A percentile compares a stretch with the other conserved stretches of the same genome.
phyloP scores from a whole-genome alignment of 2,113 vertebrate genomes.

The Sporophila hypoxantha region DNA sequence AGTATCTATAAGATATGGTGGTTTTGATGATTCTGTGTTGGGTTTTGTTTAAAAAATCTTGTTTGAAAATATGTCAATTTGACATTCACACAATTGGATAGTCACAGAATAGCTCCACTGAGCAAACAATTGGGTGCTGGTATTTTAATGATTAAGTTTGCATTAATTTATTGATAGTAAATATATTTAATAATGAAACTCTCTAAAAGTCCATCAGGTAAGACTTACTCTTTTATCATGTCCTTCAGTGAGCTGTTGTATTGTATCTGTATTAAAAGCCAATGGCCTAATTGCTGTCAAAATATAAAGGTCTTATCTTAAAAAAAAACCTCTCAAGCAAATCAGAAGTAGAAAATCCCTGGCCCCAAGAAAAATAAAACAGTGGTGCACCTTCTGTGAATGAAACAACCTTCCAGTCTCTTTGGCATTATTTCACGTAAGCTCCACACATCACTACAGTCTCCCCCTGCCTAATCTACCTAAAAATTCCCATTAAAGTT shows the following conservation, averaged over 20 bases:
- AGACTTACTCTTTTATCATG: not conserved
- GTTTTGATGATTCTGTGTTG: not conserved
- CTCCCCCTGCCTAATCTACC: not conserved
- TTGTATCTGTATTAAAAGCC: not conserved
- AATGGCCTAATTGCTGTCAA: not conserved
- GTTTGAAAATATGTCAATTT: not conserved
- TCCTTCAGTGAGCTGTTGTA: not conserved
- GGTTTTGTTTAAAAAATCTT: not conserved
- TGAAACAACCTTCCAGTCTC: not conserved
- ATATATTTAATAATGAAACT: not conserved
- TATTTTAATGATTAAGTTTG: not conserved
- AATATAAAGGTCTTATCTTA: not conserved
- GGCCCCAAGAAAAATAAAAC: not conserved
- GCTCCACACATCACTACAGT: not conserved
- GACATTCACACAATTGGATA: not conserved
- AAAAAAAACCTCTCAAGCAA: not conserved
- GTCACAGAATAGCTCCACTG: not conserved
- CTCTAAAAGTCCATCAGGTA: not conserved
- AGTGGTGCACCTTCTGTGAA: not conserved
- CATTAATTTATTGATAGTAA: not conserved
- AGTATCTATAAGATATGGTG: not conserved
- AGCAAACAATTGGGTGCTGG: not conserved
- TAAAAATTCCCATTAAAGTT: not conserved
- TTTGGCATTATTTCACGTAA: not conserved
- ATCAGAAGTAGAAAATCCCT: not conserved